Evolutionary conservation across 2,888 invertebrate species (phyloP).

Genomic region (Oeneis ivallda): DNA sequence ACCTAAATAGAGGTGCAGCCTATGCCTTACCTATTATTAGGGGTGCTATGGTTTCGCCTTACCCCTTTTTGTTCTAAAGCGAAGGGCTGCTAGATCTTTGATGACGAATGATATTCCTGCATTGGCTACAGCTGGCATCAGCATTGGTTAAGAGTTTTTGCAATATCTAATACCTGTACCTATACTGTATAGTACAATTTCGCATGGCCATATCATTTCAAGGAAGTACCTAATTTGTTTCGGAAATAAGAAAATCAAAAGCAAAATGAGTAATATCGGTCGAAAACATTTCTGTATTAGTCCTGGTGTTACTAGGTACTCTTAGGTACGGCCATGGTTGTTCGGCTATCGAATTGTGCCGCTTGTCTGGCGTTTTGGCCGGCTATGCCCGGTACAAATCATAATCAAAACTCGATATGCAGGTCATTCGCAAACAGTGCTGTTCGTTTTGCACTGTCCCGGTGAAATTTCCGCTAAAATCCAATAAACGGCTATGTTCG

Average conservation of each 20-base stretch:
- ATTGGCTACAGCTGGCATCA: too few relatives aligned
- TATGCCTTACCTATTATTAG: too few relatives aligned
- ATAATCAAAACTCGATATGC: slow-evolving; percentile 72
- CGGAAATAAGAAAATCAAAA: not conserved
- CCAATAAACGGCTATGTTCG: slow-evolving; percentile 64
- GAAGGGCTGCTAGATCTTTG: too few relatives aligned
- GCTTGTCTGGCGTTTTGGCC: slow-evolving; percentile 25
- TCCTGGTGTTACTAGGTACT: slow-evolving; percentile 31
- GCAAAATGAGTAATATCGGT: slow-evolving; percentile 12
- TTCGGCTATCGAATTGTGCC: slow-evolving; percentile 36
- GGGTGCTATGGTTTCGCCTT: too few relatives aligned
- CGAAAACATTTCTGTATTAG: slow-evolving; percentile 28
- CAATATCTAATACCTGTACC: not conserved
- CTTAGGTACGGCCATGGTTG: slow-evolving; percentile 30
- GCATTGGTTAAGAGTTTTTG: too few relatives aligned
- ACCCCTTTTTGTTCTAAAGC: too few relatives aligned
- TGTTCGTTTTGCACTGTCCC: slow-evolving; percentile 57
- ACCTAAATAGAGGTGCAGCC: too few relatives aligned
- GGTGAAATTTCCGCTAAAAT: slow-evolving; percentile 75
- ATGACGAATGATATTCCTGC: too few relatives aligned
- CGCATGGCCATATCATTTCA: not conserved
- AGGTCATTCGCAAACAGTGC: slow-evolving; percentile 67
- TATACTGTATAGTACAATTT: not conserved
- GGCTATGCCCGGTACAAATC: slow-evolving; percentile 58
- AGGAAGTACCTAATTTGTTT: not conserved